These are phyloP conservation scores for Netelia fuscicornis DNA, from an alignment of 2,888 invertebrate species.

Conservation along the genomic window DNA sequence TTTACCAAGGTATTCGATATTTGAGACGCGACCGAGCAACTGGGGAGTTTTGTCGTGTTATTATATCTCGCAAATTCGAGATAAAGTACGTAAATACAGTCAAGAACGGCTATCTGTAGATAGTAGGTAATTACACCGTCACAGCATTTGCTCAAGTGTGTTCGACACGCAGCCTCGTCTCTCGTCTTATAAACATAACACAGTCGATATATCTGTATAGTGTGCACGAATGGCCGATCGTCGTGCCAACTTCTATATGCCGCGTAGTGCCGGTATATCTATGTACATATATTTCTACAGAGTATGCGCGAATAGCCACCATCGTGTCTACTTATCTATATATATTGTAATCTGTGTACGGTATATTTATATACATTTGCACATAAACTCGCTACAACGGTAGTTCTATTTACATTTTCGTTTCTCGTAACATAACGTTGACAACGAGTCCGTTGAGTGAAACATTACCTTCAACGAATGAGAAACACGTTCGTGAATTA, in stretches of 20 bases:
- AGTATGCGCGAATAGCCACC: no score
- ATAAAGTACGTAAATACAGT: no score
- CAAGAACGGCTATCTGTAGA: not conserved
- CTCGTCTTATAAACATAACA: slow-evolving; percentile 3
- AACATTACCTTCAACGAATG: no score
- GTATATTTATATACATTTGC: slow-evolving; percentile 11
- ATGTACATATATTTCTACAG: slow-evolving; percentile 27
- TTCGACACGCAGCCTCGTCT: not conserved
- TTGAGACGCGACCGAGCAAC: not conserved
- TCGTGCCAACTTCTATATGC: no score
- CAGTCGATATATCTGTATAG: no score
- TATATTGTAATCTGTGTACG: no score
- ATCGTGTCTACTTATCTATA: no score
- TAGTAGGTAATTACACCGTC: not conserved
- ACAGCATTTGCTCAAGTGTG: not conserved
- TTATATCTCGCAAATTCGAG: not conserved
- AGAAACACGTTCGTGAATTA: no score
- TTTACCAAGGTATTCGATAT: not conserved
- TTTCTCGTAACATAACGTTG: not conserved
- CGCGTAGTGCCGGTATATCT: slow-evolving; percentile 1
- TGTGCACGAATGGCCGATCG: no score
- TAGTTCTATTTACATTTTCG: not conserved
- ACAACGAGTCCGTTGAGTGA: no score
- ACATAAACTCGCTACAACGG: not conserved
- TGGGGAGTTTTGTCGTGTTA: not conserved